Evolutionary conservation across 92 coral and sea anemone species (phyloP).

Genomic region (Umimayanthus chanpuru): DNA sequence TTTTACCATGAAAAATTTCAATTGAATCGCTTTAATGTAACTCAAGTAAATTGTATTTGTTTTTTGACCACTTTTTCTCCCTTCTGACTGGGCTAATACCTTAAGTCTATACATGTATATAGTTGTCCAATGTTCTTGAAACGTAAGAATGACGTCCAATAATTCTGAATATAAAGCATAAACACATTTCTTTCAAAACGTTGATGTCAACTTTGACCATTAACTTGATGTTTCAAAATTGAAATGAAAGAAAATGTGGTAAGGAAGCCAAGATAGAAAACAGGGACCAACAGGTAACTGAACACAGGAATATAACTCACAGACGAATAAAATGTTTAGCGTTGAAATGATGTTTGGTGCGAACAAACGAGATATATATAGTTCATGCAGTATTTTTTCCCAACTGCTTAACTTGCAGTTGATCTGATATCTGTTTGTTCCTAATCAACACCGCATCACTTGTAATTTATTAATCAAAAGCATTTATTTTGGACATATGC

Average conservation of each 20-base stretch:
- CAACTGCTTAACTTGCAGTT: background rate
- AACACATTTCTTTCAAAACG: background rate
- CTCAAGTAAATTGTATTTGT: too few species aligned
- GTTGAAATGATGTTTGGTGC: too few species aligned
- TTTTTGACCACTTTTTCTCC: too few species aligned
- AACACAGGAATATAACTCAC: too few species aligned
- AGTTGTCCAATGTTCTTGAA: background rate
- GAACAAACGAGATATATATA: background rate
- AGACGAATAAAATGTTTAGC: too few species aligned
- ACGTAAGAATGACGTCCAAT: background rate
- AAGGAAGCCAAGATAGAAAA: too few species aligned
- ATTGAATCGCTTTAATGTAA: too few species aligned
- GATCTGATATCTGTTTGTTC: background rate
- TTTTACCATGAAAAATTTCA: too few species aligned
- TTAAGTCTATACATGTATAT: background rate
- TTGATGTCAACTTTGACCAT: background rate
- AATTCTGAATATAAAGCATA: too few species aligned
- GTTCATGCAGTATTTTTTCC: background rate
- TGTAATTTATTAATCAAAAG: conserved; percentile 19
- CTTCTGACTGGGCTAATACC: too few species aligned
- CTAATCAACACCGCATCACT: background rate
- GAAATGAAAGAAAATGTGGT: background rate
- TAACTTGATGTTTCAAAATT: too few species aligned
- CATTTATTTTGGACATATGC: background rate
- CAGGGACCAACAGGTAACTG: background rate